phyloP scores from a whole-genome alignment of 30 jellyfish, hydroid and myxozoan genomes.

The Turritopsis dohrnii region DNA sequence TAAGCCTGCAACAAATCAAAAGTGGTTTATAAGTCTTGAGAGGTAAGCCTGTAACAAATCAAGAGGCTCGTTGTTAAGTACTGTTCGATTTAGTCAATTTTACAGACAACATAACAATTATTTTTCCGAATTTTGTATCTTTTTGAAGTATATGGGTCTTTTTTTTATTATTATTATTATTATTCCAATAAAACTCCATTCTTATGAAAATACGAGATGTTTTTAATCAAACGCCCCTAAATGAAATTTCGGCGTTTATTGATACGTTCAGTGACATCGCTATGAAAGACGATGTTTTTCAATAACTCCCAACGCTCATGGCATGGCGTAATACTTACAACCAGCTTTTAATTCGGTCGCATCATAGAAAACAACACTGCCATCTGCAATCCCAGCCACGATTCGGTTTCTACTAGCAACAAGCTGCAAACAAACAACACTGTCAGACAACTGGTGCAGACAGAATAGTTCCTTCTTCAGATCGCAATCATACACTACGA shows the following conservation, averaged over 20 bases:
- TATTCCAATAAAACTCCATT: too few relatives aligned
- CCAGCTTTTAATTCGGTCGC: neutral
- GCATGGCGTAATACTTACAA: neutral
- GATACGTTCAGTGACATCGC: too few relatives aligned
- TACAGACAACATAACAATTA: too few relatives aligned
- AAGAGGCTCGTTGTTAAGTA: too few relatives aligned
- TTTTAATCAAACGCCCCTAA: too few relatives aligned
- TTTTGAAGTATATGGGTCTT: too few relatives aligned
- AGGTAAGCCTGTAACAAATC: neutral
- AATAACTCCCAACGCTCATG: neutral
- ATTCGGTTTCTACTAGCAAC: slow-evolving; percentile 16
- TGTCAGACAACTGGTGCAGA: slow-evolving; percentile 34
- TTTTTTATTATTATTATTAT: too few relatives aligned
- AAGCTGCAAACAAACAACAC: slow-evolving; percentile 51
- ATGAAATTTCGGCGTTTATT: too few relatives aligned
- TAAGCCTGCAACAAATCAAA: neutral
- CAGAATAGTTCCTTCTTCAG: slow-evolving; percentile 31
- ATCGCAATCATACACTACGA: slow-evolving; percentile 56
- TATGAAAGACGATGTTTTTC: neutral
- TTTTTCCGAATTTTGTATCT: too few relatives aligned
- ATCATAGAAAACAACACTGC: slow-evolving; percentile 37
- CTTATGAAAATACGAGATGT: too few relatives aligned
- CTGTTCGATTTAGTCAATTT: too few relatives aligned
- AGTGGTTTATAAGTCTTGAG: neutral
- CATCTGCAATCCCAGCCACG: slow-evolving; percentile 76